Base-by-base conservation (phyloP, 2,113 vertebrate species). In the Ailurus styani region DNA sequence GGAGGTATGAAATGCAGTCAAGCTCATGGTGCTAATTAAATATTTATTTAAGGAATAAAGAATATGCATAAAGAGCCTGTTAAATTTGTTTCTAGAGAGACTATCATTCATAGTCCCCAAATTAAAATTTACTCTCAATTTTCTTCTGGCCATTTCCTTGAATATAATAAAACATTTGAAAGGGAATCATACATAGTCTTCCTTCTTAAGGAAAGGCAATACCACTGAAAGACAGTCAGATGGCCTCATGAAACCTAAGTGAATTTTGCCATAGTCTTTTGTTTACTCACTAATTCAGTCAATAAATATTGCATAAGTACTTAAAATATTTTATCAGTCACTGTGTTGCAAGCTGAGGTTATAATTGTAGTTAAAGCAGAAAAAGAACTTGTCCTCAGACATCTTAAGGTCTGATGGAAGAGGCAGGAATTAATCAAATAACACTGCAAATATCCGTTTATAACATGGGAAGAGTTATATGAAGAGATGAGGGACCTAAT, bases 31-130 rank as follows among this genome's bases (percentile, higher is more conserved):
- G 47, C 47, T 47, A 47, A 90, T 52, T 45, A 68, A 93, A 93
- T 13, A 86, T 72, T 77, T 91, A 86, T 87, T 94, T 93, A 52
- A 96, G 96, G 18, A 57, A 93, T 23, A 85, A 90, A 66, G 2
- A 84, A 78, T 79, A 42, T 37, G 4, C 15, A 85, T 78, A 81
- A 95, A 75, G 15, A 85, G 20, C 11, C 70, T 40, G 50, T 13
- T 50, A 86, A 57, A 15, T 54, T 88, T 81, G 20, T 81, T 91
- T 96, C 34, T 50, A 79, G 54, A 77, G 87, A 85, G 4, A 37
- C 34, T 75, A 60, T 90, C 29, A 20, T 25, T 79, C 37, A 31
- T 23, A 84, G 45, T 47, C n/a, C 47, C 52, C 23, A 47, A 86
- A 96, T 34, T 90, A 87, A 73, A 94, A 81, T 88, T 75, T 52